Percentiles rank a stretch among this genome's conserved stretches.
These are phyloP conservation scores for Drosophila vallismaia DNA, from an alignment of 2,888 invertebrate species.

Conservation along the genomic window DNA sequence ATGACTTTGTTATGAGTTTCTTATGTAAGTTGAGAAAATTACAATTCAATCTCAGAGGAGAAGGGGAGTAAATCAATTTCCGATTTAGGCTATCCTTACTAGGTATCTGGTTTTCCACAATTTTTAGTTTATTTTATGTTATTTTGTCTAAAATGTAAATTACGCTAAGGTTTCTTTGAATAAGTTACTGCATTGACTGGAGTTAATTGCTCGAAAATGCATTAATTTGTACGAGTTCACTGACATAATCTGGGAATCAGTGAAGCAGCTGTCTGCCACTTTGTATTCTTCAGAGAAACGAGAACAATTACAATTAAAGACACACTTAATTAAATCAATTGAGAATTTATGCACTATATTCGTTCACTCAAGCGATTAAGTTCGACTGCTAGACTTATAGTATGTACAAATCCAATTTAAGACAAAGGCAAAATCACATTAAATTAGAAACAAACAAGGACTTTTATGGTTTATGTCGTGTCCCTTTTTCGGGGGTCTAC, in stretches of 20 bases:
- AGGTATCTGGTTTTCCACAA: background rate
- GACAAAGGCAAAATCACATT: slow-evolving; percentile 41
- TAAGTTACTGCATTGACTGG: slow-evolving; percentile 2
- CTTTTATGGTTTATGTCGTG: slow-evolving; percentile 25
- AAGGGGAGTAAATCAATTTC: slow-evolving; percentile 13
- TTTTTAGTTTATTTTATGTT: background rate
- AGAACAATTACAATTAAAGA: slow-evolving; percentile 40
- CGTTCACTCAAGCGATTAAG: slow-evolving; percentile 22
- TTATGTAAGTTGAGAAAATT: background rate
- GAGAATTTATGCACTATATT: slow-evolving; percentile 59
- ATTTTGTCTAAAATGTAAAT: background rate
- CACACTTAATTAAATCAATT: slow-evolving; percentile 67
- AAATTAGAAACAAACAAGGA: slow-evolving; percentile 27
- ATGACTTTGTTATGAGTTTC: slow-evolving; percentile 22
- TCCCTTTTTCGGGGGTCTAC: slow-evolving; percentile 83
- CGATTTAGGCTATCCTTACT: background rate
- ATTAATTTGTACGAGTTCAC: background rate
- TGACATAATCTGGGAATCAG: slow-evolving; percentile 6
- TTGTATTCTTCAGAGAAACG: slow-evolving; percentile 14
- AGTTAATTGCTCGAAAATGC: slow-evolving; percentile 11
- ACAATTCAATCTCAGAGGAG: background rate
- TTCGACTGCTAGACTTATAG: slow-evolving; percentile 6
- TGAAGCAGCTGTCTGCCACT: slow-evolving; percentile 16
- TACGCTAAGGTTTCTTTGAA: background rate
- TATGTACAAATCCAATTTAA: slow-evolving; percentile 32